These are phyloP conservation scores for Perca schrenkii DNA, from an alignment of 2,113 vertebrate species.

Conservation along the genomic window DNA sequence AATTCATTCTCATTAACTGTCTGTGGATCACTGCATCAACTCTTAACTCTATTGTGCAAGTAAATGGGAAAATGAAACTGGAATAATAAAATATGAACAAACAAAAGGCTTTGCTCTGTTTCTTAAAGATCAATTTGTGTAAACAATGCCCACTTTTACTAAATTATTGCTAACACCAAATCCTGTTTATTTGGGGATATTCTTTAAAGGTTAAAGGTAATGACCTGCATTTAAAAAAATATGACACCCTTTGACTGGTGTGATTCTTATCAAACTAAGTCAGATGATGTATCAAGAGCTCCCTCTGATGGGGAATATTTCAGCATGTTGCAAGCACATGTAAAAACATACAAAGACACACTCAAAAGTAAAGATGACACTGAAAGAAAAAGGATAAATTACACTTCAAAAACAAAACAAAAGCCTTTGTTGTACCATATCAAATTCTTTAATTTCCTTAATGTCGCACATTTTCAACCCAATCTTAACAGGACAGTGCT, in stretches of 20 bases:
- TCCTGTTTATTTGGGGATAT: background rate
- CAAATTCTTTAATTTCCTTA: background rate
- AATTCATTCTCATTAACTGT: conserved; percentile 60
- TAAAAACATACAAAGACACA: background rate
- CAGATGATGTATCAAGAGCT: conserved; percentile 42
- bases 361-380: background rate
- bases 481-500: background rate
- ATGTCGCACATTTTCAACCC: background rate
- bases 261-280: background rate
- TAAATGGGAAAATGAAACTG: conserved; percentile 81
- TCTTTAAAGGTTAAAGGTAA: background rate
- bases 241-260: background rate
- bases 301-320: conserved; percentile 70
- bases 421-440: conserved; percentile 63
- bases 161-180: background rate
- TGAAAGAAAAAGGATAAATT: background rate
- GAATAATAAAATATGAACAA: conserved; percentile 77
- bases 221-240: conserved; percentile 15
- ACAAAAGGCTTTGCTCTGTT: background rate
- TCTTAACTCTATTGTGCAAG: conserved; percentile 74
- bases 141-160: background rate
- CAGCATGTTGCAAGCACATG: background rate
- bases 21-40: conserved; percentile 64
- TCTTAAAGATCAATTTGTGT: background rate
- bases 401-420: conserved; percentile 13